phyloP scores from a whole-genome alignment of 2,888 invertebrate species.

The Agonopterix heracliana region DNA sequence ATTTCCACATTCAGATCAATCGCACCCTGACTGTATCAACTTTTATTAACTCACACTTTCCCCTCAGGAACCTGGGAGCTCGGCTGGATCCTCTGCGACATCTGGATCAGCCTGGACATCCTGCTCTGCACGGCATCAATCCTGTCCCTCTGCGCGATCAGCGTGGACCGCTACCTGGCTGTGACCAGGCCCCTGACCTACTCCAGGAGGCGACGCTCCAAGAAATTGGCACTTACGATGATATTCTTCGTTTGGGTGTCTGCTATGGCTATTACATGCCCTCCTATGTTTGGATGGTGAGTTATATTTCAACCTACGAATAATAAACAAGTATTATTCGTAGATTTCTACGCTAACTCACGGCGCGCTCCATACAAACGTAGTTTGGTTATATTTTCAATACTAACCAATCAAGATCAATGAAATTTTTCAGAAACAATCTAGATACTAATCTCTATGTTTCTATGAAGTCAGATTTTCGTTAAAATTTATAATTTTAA shows the following conservation, averaged over 20 bases:
- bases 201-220: conserved; percentile 90
- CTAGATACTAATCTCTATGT: too few relatives aligned
- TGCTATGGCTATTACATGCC: conserved; percentile 94
- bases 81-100: conserved; percentile 90
- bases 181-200: conserved; percentile 96
- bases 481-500: too few relatives aligned
- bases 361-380: too few relatives aligned
- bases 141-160: conserved; percentile 93
- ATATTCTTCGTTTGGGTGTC: conserved; percentile 93
- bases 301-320: conserved; percentile 24
- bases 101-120: conserved; percentile 96
- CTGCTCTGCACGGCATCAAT: conserved; percentile 96
- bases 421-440: too few relatives aligned
- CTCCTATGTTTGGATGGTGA: conserved; percentile 95
- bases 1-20: too few relatives aligned
- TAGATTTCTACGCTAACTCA: too few relatives aligned
- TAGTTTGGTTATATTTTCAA: too few relatives aligned
- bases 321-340: too few relatives aligned
- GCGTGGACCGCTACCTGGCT: conserved; percentile 92
- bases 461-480: too few relatives aligned
- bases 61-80: conserved; percentile 88
- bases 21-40: too few relatives aligned
- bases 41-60: too few relatives aligned
- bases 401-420: too few relatives aligned
- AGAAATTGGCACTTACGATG: conserved; percentile 89